Conservation (phyloP, 2,113 vertebrate genomes). For the Paratilapia polleni region DNA sequence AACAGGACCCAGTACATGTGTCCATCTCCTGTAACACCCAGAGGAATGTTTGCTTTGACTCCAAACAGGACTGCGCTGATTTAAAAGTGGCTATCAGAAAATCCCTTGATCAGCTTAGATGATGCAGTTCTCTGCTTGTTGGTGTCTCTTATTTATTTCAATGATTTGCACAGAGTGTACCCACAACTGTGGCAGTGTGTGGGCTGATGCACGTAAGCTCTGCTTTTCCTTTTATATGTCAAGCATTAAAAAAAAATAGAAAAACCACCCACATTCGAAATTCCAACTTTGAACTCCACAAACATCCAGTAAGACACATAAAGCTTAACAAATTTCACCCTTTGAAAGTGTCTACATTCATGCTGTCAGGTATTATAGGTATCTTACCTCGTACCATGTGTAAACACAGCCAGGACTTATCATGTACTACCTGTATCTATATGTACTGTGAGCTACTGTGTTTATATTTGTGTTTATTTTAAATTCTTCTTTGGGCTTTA, state of each 20-base stretch:
- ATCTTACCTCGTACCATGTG: neutral
- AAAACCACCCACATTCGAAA: neutral
- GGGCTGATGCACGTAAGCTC: conserved; percentile 1
- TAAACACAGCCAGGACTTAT: neutral
- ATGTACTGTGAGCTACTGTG: neutral
- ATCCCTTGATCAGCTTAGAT: conserved; percentile 75
- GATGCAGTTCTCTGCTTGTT: conserved; percentile 26
- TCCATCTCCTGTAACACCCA: neutral
- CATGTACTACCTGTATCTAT: neutral
- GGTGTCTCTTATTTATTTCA: conserved; percentile 31
- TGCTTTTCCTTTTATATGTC: conserved; percentile 2
- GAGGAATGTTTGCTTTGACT: conserved; percentile 37
- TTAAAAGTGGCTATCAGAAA: conserved; percentile 59
- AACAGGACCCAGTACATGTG: neutral
- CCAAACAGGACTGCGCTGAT: conserved; percentile 33
- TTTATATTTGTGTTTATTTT: neutral
- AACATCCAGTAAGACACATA: neutral
- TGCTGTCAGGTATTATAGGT: neutral
- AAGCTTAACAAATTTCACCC: neutral
- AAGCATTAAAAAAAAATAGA: neutral
- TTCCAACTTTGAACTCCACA: conserved; percentile 4
- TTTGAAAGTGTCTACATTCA: neutral
- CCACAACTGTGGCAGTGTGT: conserved; percentile 14
- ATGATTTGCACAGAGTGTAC: conserved; percentile 13
- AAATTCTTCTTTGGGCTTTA: neutral